Base-by-base conservation (phyloP, 2,113 vertebrate species). In the Indicator maculatus region DNA sequence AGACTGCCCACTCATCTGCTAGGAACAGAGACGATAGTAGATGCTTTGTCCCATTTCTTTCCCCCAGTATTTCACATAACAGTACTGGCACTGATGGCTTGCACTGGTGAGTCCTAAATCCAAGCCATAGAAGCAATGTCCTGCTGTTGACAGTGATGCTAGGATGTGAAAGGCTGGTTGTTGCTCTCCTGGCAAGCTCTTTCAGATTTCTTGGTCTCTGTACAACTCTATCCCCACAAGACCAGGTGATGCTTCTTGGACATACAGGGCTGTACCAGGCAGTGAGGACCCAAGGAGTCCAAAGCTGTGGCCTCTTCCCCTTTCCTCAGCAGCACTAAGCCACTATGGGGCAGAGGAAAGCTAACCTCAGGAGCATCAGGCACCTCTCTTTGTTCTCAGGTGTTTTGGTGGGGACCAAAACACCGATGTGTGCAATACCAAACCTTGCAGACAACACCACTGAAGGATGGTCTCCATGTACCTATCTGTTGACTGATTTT, bases 201-300 rank as follows among this genome's bases (percentile, higher is more conserved):
- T 39, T 21, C 3, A 1, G 17, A 27, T 45, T 24, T 12, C 27
- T 53, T 44, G 74, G 7, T 60, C 38, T 12, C 45, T 70, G 76
- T 14, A 36, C 30, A 59, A 10, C 15, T 67, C 26, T 2, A 6
- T 44, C 16, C 23, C 36, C 0, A 0, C 26, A 36, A 89, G 39
- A 11, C 13, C 50, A 30, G 13, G 5, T 7, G 27, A 9, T 70
- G 50, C 26, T 69, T 78, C 58, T 30, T 3, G 6, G 65, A 11
- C 23, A 36, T 5, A 5, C 6, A 38, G 17, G 12, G 47, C 36
- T 63, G 24, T 26, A 7, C 52, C 1, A 2, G 52, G 12, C 39
- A 53, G 58, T 0, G 0, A 12, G 16, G 13, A 81, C 41, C 13
- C 1, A 1, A n/a, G n/a, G 28, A 21, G 14, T 61, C 27, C 11